Base-by-base conservation (phyloP, 2,888 invertebrate species). In the Chaetoderma sp. region DNA sequence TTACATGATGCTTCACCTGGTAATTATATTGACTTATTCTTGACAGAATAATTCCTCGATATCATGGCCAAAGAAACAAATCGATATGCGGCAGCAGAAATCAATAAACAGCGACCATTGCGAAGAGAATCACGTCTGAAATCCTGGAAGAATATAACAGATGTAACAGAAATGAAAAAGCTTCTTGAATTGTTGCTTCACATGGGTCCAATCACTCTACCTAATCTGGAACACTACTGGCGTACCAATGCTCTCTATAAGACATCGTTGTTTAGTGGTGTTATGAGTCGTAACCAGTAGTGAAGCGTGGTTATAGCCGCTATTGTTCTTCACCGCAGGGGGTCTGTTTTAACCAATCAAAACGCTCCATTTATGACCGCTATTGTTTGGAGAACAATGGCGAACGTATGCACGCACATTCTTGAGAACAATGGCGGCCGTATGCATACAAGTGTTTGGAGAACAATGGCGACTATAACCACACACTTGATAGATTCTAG, bases 201-300 rank as follows among this genome's bases (percentile, higher is more conserved):
- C 30, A 54, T 54, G 54, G 54, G 54, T 28, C 54, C 54, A 18
- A 27, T 13, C 54, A 28, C 16, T 13, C 8, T 54, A 2, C 59
- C 45, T 21, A 59, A 44, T 16, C 18, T 59, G 25, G 47, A 59
- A 59, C 59, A 52, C 28, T 47, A 47, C 27, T 59, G 59, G 59
- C 44, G 42, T 42, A 18, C 6, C 2, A 13, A 4, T 28, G 2
- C 16, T 27, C 59, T 59, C 16, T 59, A 59, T 28, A 56, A 25
- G 30, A 25, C 59, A 56, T 8, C 23, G 4, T 30, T 56, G 1
- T 56, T 39, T 16, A 8, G 56, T 32, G 32, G n/a, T n/a, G 30
- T 47, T 28, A 47, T 28, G 54, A n/a, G 59, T 30, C 28, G 33
- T 16, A 60, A 60, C 23, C 27, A 50, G 13, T 60, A n/a, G n/a